Percentiles rank a stretch among this genome's conserved stretches.
Conservation (phyloP, 2,797 vertebrate genomes). For the Vespertilio murinus region DNA sequence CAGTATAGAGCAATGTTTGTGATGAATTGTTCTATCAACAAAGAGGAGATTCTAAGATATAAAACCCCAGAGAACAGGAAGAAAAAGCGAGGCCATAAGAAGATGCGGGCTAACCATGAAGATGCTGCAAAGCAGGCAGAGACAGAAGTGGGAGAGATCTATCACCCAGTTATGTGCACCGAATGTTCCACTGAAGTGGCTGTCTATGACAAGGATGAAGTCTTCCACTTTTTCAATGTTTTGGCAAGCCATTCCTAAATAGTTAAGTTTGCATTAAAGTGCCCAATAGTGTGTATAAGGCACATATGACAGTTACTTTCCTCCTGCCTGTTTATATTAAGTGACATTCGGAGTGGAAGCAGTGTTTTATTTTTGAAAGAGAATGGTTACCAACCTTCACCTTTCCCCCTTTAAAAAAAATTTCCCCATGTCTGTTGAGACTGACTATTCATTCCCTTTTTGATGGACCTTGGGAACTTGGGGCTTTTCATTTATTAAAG, state of each 20-base stretch:
- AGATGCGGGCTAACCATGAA: conserved; percentile 73
- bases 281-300: conserved; percentile 22
- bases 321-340: not conserved
- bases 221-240: conserved; percentile 98
- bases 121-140: conserved; percentile 70
- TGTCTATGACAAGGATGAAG: conserved; percentile 95
- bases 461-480: conserved; percentile 59
- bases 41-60: conserved; percentile 92
- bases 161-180: conserved; percentile 93
- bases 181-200: conserved; percentile 96
- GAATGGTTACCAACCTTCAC: not conserved
- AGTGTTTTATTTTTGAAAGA: conserved; percentile 50
- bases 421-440: not conserved
- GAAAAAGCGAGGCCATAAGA: conserved; percentile 79
- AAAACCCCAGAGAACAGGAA: conserved; percentile 84
- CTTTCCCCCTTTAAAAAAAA: not conserved
- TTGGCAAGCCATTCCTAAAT: conserved; percentile 94
- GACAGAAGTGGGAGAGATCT: conserved; percentile 88
- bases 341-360: conserved; percentile 23
- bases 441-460: conserved; percentile 40
- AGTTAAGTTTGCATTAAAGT: not conserved
- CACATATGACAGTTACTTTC: conserved; percentile 22
- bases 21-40: conserved; percentile 95
- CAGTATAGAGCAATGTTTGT: conserved; percentile 99
- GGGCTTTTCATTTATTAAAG: conserved; percentile 61